Percentiles rank a stretch among this genome's conserved stretches.
These are phyloP conservation scores for Drosophila yakuba DNA, from an alignment of 1,140 invertebrate genomes.

Conservation along the genomic window DNA sequence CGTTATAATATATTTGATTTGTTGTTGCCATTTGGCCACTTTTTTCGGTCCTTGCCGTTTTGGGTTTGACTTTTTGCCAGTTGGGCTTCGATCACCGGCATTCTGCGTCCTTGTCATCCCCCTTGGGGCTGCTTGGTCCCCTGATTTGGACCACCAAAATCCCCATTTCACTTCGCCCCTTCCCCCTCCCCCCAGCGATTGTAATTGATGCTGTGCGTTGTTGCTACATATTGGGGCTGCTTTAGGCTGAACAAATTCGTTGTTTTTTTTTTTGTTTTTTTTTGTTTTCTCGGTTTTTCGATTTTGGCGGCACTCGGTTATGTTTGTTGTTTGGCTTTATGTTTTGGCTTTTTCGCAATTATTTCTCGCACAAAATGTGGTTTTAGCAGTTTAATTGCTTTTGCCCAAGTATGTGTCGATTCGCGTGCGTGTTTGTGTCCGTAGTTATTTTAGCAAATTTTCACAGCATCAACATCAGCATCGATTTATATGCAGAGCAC, in stretches of 20 bases:
- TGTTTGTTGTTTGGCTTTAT: conserved; percentile 81
- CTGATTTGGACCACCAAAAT: neutral
- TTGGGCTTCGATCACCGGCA: conserved; percentile 62
- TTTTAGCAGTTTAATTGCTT: conserved; percentile 84
- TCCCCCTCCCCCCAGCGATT: conserved; percentile 8
- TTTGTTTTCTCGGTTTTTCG: conserved; percentile 3
- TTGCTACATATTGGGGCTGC: conserved; percentile 35
- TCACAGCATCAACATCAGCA: conserved; percentile 80
- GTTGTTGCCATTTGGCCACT: conserved; percentile 68
- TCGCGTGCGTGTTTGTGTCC: conserved; percentile 43
- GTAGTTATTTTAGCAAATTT: conserved; percentile 83
- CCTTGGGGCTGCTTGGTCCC: conserved; percentile 24
- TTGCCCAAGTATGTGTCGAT: conserved; percentile 63
- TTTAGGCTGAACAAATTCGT: conserved; percentile 30
- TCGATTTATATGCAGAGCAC: conserved; percentile 81
- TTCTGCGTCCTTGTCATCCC: conserved; percentile 42
- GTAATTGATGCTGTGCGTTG: conserved; percentile 47
- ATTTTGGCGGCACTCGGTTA: conserved; percentile 36
- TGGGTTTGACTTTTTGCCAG: conserved; percentile 72
- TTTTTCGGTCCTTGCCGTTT: conserved; percentile 47
- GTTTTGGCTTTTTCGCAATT: conserved; percentile 83
- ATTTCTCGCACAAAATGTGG: conserved; percentile 83
- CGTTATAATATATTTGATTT: conserved; percentile 82
- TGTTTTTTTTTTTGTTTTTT: neutral
- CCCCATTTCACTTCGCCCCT: neutral